These are phyloP conservation scores for Tympanoctomys barrerae DNA, from an alignment of 2,797 vertebrate species.

Conservation along the genomic window DNA sequence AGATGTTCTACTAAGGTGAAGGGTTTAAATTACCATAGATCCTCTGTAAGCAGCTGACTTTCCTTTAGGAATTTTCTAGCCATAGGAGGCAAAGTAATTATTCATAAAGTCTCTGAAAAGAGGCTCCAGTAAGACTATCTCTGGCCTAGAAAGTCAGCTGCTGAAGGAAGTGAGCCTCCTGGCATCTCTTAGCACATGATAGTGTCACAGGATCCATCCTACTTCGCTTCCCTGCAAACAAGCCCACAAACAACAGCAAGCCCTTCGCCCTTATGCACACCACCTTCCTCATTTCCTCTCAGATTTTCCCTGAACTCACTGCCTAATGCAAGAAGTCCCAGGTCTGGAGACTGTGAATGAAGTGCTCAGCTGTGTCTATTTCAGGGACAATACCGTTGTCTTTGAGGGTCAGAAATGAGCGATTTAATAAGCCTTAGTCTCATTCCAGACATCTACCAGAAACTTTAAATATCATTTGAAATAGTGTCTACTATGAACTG, in stretches of 20 bases:
- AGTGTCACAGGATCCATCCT: neutral
- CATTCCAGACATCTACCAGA: neutral
- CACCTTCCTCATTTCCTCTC: constrained; percentile 61
- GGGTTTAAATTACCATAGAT: neutral
- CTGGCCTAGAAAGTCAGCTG: constrained; percentile 21
- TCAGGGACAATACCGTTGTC: neutral
- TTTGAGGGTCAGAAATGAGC: neutral
- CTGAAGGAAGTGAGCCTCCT: neutral
- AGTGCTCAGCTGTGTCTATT: neutral
- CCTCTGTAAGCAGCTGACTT: neutral
- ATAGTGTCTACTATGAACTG: neutral
- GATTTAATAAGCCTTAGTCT: neutral
- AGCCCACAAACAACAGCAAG: constrained; percentile 54
- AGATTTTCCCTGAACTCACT: constrained; percentile 27
- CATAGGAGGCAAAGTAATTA: neutral
- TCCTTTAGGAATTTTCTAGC: neutral
- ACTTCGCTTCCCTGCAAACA: constrained; percentile 65
- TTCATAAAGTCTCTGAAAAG: neutral
- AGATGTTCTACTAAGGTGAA: neutral
- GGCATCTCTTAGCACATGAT: constrained; percentile 42
- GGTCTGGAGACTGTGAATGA: constrained; percentile 52
- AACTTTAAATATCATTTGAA: neutral
- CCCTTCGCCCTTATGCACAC: constrained; percentile 10
- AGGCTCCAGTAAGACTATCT: neutral
- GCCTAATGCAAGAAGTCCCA: constrained; percentile 8